Conservation (phyloP, 2,797 vertebrate species). For the Thaleichthys pacificus region DNA sequence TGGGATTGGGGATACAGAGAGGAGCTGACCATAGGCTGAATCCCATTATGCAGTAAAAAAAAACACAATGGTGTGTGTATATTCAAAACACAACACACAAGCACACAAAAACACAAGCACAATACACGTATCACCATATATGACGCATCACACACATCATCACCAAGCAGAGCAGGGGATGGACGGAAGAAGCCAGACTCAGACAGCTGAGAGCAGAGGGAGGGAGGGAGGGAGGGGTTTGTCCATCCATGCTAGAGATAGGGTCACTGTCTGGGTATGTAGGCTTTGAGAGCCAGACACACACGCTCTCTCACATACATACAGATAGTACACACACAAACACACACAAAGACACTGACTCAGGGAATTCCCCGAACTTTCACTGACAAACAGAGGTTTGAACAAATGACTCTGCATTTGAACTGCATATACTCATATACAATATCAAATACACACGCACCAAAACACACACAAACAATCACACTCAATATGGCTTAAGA, state of each 20-base stretch:
- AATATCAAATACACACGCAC: background rate
- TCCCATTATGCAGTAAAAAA: no score
- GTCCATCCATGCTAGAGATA: background rate
- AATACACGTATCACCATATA: no score
- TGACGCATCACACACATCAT: no score
- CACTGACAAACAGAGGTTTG: slow-evolving; percentile 4
- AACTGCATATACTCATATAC: background rate
- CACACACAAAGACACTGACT: background rate
- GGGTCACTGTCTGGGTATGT: slow-evolving; percentile 10
- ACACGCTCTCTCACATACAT: background rate
- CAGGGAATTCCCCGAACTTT: slow-evolving; percentile 6
- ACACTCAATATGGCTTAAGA: background rate
- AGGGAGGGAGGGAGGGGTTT: slow-evolving; percentile 1
- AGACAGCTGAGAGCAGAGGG: background rate
- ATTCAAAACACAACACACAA: no score
- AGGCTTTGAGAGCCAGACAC: background rate
- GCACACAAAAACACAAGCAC: no score
- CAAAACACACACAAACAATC: background rate
- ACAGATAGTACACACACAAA: background rate
- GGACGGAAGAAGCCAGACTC: no score
- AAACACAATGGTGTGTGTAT: no score
- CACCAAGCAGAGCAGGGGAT: background rate
- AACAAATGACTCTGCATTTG: background rate
- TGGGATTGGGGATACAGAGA: no score
- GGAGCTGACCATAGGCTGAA: no score